phyloP scores from a whole-genome alignment of 2,113 vertebrate genomes.

The Myotis yumanensis region DNA sequence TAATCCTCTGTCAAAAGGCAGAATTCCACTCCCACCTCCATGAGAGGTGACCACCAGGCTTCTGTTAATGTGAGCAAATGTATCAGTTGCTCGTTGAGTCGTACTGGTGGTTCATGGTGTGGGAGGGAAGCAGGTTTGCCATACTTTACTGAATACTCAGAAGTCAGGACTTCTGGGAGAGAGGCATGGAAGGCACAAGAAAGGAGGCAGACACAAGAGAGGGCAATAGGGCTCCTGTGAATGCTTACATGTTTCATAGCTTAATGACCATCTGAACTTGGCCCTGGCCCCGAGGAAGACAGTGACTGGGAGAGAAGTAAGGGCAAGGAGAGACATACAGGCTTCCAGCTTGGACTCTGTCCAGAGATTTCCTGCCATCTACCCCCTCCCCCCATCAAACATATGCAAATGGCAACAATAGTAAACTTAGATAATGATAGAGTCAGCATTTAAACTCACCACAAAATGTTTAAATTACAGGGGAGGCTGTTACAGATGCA shows the following conservation, averaged over 20 bases:
- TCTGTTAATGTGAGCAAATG: neutral
- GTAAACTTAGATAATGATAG: slow-evolving; percentile 75
- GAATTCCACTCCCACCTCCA: neutral
- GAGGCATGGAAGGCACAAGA: neutral
- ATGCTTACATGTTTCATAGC: neutral
- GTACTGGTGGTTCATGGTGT: neutral
- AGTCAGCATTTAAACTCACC: slow-evolving; percentile 71
- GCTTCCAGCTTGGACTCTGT: slow-evolving; percentile 55
- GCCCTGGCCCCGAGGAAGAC: neutral
- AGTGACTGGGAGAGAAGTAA: neutral
- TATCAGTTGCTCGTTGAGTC: neutral
- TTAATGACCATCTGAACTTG: neutral
- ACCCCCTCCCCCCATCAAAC: slow-evolving; percentile 27
- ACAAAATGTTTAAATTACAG: slow-evolving; percentile 70
- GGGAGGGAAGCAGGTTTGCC: neutral
- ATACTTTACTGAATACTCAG: neutral
- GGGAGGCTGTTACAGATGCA: slow-evolving; percentile 61
- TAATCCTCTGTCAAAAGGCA: neutral
- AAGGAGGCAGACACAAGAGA: neutral
- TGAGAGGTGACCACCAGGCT: neutral
- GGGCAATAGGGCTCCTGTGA: neutral
- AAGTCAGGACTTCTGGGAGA: neutral
- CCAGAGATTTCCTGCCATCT: slow-evolving; percentile 53
- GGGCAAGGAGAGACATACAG: neutral
- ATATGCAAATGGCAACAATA: slow-evolving; percentile 66